phyloP scores from a whole-genome alignment of 1,140 invertebrate species.

The Dreissena rostriformis region DNA sequence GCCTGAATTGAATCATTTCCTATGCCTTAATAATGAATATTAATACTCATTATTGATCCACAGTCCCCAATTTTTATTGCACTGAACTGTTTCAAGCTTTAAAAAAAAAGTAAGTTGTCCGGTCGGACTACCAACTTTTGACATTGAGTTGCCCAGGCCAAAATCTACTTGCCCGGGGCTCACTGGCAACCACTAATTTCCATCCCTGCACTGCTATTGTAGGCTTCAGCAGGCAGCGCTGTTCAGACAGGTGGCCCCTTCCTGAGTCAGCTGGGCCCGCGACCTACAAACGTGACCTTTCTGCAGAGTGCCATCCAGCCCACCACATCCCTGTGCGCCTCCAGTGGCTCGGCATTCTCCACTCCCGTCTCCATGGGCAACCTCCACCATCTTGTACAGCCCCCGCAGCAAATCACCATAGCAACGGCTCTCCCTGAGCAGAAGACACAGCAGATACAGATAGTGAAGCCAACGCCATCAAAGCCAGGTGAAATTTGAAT shows the following conservation, averaged over 20 bases:
- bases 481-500: slow-evolving; percentile 66
- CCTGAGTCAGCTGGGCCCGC: slow-evolving; percentile 58
- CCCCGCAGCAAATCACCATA: slow-evolving; percentile 59
- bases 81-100: no score
- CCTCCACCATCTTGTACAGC: slow-evolving; percentile 61
- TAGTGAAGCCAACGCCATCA: slow-evolving; percentile 71
- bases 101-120: no score
- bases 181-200: no score
- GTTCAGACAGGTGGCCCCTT: slow-evolving; percentile 61
- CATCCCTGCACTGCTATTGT: no score
- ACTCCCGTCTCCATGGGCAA: slow-evolving; percentile 57
- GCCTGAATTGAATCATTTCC: no score
- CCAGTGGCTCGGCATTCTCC: slow-evolving; percentile 64
- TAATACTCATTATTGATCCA: no score
- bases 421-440: slow-evolving; percentile 50
- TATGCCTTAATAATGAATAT: no score
- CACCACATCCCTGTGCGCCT: slow-evolving; percentile 57
- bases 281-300: slow-evolving; percentile 68
- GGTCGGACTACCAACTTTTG: no score
- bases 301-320: slow-evolving; percentile 60
- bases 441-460: slow-evolving; percentile 58
- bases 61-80: no score
- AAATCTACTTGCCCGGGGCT: no score
- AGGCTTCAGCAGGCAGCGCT: slow-evolving; percentile 47
- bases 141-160: no score